phyloP scores from a whole-genome alignment of 2,888 invertebrate genomes.

The Aphrophora alni region DNA sequence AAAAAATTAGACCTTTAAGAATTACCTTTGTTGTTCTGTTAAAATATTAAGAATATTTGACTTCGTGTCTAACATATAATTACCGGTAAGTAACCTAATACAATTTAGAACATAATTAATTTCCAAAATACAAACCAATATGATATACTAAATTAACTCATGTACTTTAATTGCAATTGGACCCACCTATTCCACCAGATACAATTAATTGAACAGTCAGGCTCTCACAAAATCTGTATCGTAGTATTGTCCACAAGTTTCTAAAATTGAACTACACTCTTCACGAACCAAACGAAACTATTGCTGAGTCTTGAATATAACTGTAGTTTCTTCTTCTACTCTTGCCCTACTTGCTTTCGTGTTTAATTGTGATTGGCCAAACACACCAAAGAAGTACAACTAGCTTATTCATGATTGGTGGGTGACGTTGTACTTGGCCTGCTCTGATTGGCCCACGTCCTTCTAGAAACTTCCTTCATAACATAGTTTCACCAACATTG shows the following conservation, averaged over 20 bases:
- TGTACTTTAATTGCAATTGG: too few species aligned
- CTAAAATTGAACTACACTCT: neutral
- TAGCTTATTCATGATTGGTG: neutral
- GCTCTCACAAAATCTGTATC: neutral
- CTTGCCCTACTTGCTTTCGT: slow-evolving; percentile 2
- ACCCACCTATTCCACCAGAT: neutral
- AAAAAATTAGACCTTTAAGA: too few species aligned
- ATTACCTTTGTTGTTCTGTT: too few species aligned
- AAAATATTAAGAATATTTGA: too few species aligned
- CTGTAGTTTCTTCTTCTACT: slow-evolving; percentile 5
- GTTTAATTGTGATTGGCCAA: neutral
- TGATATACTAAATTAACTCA: too few species aligned
- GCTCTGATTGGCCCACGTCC: neutral
- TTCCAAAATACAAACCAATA: too few species aligned
- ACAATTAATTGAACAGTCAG: neutral
- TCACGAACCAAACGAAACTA: neutral
- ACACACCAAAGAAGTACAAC: neutral
- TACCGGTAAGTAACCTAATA: too few species aligned
- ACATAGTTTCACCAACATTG: too few species aligned
- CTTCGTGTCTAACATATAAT: too few species aligned
- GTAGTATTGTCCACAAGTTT: neutral
- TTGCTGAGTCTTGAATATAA: neutral
- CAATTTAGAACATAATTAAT: too few species aligned
- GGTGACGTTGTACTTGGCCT: neutral
- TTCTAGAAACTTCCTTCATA: neutral